Base-by-base conservation (phyloP, 1,140 invertebrate genomes). In the Zaprionus inermis region DNA sequence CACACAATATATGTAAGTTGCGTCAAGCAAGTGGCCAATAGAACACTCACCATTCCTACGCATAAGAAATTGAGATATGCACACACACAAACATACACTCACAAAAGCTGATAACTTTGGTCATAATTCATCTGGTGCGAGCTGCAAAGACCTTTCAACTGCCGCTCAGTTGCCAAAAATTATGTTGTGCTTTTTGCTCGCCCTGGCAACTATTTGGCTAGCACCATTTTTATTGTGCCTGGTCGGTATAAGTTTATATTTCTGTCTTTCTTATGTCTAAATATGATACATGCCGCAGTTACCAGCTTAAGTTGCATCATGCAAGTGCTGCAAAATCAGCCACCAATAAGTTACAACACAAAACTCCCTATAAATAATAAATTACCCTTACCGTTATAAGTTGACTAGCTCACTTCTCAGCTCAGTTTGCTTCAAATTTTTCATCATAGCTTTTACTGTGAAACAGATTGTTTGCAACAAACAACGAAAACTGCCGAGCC, bases 391-490 rank as follows among this genome's bases (percentile, higher is more conserved):
- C 66, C 76, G 68, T 63, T 81, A 76, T 71, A 69, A 79, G 68
- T 63, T 79, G 79, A 77, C 69, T 88, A 76, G 51, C 54, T 66
- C 65, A 22, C 44, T 49, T 49, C 18, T 5, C 18, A 49, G 44
- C 57, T 83, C 76, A 88, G 71, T 60, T 83, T 89, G 80, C 78
- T 88, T 80, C 72, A 89, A 78, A 84, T 88, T 89, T 89, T 76
- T 68, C 71, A 57, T 61, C 57, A 79, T 78, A 76, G 80, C 89
- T 84, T 61, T 72, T 84, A 76, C 72, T 66, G 68, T 71, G 75
- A 81, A 89, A 84, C 84, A 89, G 84, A 89, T 89, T 89, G 84
- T 89, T 89, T 89, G 80, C 58, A 63, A 70, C 70, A 79, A 83
- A 74, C 79, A 75, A 49, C 61, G 18, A 88, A 88, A 88, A 88